Conservation (phyloP, 2,113 vertebrate species). For the Anolis carolinensis region DNA sequence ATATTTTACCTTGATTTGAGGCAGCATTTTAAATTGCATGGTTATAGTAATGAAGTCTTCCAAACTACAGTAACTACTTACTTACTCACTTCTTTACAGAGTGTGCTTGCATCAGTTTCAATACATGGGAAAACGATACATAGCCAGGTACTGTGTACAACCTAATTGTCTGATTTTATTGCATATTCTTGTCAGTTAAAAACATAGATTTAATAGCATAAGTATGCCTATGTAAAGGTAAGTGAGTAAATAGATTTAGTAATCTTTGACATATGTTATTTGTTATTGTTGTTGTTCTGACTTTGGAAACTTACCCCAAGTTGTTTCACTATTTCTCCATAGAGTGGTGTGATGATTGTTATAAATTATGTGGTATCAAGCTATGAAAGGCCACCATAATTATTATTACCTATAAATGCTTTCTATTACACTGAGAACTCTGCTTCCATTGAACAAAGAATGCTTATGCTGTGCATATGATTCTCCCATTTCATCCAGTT, state of each 20-base stretch:
- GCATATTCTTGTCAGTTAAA: conserved; percentile 26
- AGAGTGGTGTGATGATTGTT: not conserved
- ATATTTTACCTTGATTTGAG: not conserved
- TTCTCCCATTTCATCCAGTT: not conserved
- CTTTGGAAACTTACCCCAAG: not conserved
- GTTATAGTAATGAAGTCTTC: conserved; percentile 6
- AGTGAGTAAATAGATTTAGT: conserved; percentile 32
- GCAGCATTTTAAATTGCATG: not conserved
- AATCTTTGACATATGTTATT: not conserved
- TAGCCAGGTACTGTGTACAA: conserved; percentile 91
- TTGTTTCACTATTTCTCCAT: not conserved
- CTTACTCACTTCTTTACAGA: conserved; percentile 75
- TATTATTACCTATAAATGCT: not conserved
- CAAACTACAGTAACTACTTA: conserved; percentile 29
- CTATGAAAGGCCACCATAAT: not conserved
- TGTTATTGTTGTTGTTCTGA: not conserved
- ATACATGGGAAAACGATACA: conserved; percentile 98
- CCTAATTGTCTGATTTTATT: conserved; percentile 12
- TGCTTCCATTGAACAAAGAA: not conserved
- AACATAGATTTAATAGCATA: conserved; percentile 2
- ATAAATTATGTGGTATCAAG: not conserved
- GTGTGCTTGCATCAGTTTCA: conserved; percentile 98
- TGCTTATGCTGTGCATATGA: not conserved
- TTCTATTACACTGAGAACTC: not conserved
- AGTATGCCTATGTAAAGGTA: conserved; percentile 4